A percentile compares a stretch with the other conserved stretches of the same genome.
phyloP scores from a whole-genome alignment of 2,888 invertebrate species.

The Electrophaes corylata region DNA sequence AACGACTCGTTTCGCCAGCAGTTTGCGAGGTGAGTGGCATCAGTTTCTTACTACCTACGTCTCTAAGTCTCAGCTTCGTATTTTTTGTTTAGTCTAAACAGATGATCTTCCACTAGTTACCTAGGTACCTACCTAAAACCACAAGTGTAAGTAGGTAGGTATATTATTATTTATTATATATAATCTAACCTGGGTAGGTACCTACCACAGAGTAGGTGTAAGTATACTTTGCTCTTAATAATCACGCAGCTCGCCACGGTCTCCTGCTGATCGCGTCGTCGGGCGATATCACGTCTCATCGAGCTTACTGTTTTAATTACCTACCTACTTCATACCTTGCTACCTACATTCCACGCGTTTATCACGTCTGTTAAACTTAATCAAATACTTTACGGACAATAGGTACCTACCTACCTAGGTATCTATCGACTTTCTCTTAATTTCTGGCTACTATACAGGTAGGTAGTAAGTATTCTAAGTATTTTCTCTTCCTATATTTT shows the following conservation, averaged over 20 bases:
- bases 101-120: background rate
- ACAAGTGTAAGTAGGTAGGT: background rate
- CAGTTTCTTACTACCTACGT: background rate
- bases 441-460: background rate
- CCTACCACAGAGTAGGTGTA: no score
- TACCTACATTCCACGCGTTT: constrained; percentile 24
- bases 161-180: no score
- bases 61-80: background rate
- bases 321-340: constrained; percentile 21
- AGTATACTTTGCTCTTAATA: no score
- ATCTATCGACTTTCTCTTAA: constrained; percentile 15
- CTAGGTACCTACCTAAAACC: background rate
- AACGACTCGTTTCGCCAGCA: constrained; percentile 74
- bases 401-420: no score
- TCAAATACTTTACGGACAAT: constrained; percentile 26
- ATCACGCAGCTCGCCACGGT: constrained; percentile 21
- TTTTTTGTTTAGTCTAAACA: background rate
- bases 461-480: no score
- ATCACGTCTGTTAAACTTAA: constrained; percentile 24
- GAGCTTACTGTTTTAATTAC: constrained; percentile 27
- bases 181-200: background rate
- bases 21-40: constrained; percentile 77
- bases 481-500: constrained; percentile 5
- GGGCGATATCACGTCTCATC: constrained; percentile 23
- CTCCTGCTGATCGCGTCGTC: constrained; percentile 14